Base-by-base conservation (phyloP, 2,888 invertebrate genomes). In the Cenopis cana region DNA sequence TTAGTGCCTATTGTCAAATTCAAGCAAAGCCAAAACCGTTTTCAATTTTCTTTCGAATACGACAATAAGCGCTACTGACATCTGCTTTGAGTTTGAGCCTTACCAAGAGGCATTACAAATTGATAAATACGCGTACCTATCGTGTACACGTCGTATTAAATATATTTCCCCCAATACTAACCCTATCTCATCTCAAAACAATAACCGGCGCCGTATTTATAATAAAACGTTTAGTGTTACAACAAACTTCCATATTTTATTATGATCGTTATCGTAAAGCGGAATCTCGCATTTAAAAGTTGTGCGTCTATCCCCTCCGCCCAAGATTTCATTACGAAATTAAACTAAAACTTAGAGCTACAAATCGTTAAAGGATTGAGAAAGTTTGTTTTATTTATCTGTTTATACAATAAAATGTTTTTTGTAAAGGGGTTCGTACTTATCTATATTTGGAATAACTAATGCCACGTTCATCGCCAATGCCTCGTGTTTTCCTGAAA, bases 241-340 rank as follows among this genome's bases (percentile, higher is more conserved):
- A 88, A 89, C 89, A 91, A 93, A 93, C 85, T 93, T 92, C 89
- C 91, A 93, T 93, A 93, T 93, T 93, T 93, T 93, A 93, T 92
- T 90, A 86, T 83, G 90, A 91, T 91, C 91, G 89, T 93, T 92
- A 93, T 93, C 92, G 91, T 93, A 92, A 92, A 93, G 78, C 78
- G 82, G 85, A 88, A 83, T 85, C 81, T 82, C 80, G 82, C 84
- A 85, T 87, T 90, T 91, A 91, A 91, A 91, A 91, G 89, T 92
- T 83, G 65, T 74, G 70, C 79, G 74, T 77, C 84, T 79, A 76
- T 77, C 79, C 78, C 78, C 76, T 76, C 65, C 75, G 79, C 78
- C 60, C 41, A 81, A 84, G 87, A 89, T 90, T 92, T 87, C 87
- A 89, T 91, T 91, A 89, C 85, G 82, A 85, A 91, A 91, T 90